Evolutionary conservation across 2,113 vertebrate species (phyloP).

Genomic region (Megaptera novaeangliae): DNA sequence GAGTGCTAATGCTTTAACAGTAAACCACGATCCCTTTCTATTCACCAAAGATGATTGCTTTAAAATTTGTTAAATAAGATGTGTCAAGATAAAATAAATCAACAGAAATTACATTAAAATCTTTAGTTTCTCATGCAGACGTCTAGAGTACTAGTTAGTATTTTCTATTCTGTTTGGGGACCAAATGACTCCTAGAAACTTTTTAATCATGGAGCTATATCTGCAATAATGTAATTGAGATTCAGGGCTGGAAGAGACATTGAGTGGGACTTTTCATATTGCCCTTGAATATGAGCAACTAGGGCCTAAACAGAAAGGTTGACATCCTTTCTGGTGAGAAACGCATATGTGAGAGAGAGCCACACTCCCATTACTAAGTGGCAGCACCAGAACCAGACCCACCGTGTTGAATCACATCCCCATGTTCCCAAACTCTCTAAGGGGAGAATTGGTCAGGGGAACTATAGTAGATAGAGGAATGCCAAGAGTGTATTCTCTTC

Average conservation of each 20-base stretch:
- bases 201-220: not conserved
- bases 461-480: not conserved
- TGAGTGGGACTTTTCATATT: not conserved
- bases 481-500: no score
- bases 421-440: not conserved
- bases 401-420: fast-evolving
- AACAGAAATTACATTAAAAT: constrained; percentile 51
- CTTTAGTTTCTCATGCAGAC: not conserved
- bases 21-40: constrained; percentile 29
- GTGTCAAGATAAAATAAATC: constrained; percentile 46
- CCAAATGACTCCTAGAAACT: not conserved
- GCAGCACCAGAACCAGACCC: not conserved
- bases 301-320: not conserved
- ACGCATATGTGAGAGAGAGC: not conserved
- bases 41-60: constrained; percentile 41
- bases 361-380: not conserved
- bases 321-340: not conserved
- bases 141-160: not conserved
- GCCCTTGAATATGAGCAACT: not conserved
- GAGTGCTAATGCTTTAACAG: constrained; percentile 37
- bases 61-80: constrained; percentile 28
- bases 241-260: not conserved
- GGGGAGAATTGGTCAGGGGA: not conserved
- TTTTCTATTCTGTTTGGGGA: not conserved
- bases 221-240: not conserved